phyloP scores from a whole-genome alignment of 2,113 vertebrate species.

The Cyrtonyx montezumae region DNA sequence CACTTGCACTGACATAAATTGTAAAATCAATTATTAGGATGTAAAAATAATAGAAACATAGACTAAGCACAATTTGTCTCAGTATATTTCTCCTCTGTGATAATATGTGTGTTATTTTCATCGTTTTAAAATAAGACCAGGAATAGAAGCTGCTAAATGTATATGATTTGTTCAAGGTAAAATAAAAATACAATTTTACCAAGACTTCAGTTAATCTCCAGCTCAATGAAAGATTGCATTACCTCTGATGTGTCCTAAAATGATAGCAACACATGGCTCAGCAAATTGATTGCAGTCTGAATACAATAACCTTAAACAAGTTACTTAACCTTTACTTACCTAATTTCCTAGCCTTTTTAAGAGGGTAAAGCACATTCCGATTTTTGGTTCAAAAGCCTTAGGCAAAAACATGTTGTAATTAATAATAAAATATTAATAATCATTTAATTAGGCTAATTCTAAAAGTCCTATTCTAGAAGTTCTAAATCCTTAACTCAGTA shows the following conservation, averaged over 20 bases:
- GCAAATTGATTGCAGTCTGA: not conserved
- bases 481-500: conserved; percentile 34
- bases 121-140: fast-evolving
- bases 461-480: conserved; percentile 41
- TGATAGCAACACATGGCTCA: not conserved
- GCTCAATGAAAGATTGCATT: not conserved
- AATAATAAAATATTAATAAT: conserved; percentile 43
- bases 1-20: not conserved
- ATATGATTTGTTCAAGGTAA: not conserved
- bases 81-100: not conserved
- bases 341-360: not conserved
- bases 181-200: not conserved
- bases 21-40: not conserved
- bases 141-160: not conserved
- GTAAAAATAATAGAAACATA: not conserved
- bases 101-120: not conserved
- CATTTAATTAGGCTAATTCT: conserved; percentile 43
- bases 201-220: not conserved
- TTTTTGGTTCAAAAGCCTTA: not conserved
- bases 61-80: not conserved
- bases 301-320: not conserved
- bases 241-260: not conserved
- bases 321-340: not conserved
- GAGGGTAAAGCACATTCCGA: not conserved
- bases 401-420: not conserved